Evolutionary conservation across 2,888 invertebrate genomes (phyloP).

Genomic region (Tethea ocularis): DNA sequence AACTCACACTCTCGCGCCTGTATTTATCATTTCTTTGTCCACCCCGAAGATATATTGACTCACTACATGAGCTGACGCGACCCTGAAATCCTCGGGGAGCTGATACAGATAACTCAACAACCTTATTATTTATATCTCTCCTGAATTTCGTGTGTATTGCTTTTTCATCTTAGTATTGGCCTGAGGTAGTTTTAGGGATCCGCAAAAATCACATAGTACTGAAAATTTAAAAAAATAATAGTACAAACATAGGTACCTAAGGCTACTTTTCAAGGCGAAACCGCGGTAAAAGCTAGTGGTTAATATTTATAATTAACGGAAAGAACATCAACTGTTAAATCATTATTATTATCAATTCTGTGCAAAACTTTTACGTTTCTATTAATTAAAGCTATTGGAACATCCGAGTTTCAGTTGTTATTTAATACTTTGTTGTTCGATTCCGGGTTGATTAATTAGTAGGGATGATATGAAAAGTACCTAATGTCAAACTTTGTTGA

Average conservation of each 20-base stretch:
- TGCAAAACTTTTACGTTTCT: constrained; percentile 44
- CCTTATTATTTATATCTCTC: constrained; percentile 48
- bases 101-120: constrained; percentile 45
- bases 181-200: neutral
- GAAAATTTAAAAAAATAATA: no score
- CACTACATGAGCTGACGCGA: constrained; percentile 27
- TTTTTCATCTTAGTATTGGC: neutral
- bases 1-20: constrained; percentile 57
- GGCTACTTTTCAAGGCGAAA: no score
- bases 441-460: constrained; percentile 76
- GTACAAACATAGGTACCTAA: no score
- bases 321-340: no score
- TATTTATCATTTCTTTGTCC: constrained; percentile 78
- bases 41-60: constrained; percentile 63
- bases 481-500: constrained; percentile 52
- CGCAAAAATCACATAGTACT: neutral
- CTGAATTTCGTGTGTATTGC: constrained; percentile 5
- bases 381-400: constrained; percentile 65
- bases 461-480: constrained; percentile 73
- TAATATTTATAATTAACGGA: no score
- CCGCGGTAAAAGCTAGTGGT: no score
- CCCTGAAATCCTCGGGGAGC: constrained; percentile 39
- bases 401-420: constrained; percentile 56
- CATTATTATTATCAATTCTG: no score
- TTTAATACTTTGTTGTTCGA: constrained; percentile 74